Conservation (phyloP, 2,888 invertebrate species). For the Druceiella hillmani region DNA sequence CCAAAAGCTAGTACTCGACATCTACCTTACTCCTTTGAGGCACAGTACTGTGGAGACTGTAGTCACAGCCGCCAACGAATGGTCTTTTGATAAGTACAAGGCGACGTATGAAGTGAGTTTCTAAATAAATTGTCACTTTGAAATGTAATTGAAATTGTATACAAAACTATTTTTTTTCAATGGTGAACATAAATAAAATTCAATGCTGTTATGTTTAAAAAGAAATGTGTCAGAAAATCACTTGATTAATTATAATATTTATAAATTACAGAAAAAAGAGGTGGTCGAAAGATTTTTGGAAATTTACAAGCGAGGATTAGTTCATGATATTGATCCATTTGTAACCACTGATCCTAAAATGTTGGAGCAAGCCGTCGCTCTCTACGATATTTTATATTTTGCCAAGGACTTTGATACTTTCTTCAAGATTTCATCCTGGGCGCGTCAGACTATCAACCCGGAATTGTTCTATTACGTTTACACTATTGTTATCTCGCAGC, state of each 20-base stretch:
- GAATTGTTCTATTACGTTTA: slow-evolving; percentile 58
- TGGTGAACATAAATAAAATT: no score
- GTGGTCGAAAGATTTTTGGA: slow-evolving; percentile 40
- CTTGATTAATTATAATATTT: not conserved
- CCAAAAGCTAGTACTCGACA: no score
- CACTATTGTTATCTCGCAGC: slow-evolving; percentile 54
- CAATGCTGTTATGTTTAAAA: no score
- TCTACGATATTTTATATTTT: slow-evolving; percentile 53
- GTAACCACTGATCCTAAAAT: slow-evolving; percentile 44
- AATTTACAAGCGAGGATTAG: slow-evolving; percentile 39
- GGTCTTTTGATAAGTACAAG: no score
- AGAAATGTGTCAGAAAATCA: no score
- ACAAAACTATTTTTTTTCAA: no score
- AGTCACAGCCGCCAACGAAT: no score
- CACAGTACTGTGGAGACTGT: no score
- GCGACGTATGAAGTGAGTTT: no score
- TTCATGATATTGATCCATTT: slow-evolving; percentile 46
- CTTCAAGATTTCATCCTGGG: slow-evolving; percentile 52
- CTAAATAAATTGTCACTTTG: no score
- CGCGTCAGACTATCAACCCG: slow-evolving; percentile 55
- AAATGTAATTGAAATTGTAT: no score
- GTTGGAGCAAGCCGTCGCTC: slow-evolving; percentile 43
- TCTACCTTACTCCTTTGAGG: no score
- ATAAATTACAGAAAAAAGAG: slow-evolving; percentile 35
- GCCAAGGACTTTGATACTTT: slow-evolving; percentile 58